Evolutionary conservation across 2,888 invertebrate genomes (phyloP).

Genomic region (Caenorhabditis doughertyi): DNA sequence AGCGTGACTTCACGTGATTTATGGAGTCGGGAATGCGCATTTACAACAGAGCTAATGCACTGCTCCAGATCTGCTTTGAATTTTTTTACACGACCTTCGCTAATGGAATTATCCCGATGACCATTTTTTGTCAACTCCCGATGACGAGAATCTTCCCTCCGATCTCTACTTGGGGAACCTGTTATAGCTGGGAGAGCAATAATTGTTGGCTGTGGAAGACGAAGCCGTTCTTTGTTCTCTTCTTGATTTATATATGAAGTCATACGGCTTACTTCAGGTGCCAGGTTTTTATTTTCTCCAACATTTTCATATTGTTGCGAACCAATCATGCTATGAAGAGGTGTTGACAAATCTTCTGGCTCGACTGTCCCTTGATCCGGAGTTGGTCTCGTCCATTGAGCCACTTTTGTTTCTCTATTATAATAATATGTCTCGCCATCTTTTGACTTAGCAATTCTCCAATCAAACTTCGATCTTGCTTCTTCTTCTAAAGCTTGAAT

Average conservation of each 20-base stretch:
- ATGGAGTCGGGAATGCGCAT: not conserved
- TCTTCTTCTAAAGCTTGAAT: constrained; percentile 18
- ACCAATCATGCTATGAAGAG: not conserved
- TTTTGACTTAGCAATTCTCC: constrained; percentile 91
- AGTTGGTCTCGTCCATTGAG: constrained; percentile 61
- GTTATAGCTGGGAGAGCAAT: not conserved
- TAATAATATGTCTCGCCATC: constrained; percentile 94
- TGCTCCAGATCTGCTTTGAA: constrained; percentile 50
- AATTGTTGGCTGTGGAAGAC: no score
- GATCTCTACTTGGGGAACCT: not conserved
- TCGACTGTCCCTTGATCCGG: constrained; percentile 57
- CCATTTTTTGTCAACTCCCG: constrained; percentile 5
- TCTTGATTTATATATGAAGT: not conserved
- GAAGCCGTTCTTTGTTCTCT: not conserved
- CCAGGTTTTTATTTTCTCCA: not conserved
- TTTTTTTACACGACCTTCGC: constrained; percentile 35
- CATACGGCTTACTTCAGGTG: not conserved
- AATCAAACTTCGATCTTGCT: constrained; percentile 87
- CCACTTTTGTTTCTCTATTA: constrained; percentile 73
- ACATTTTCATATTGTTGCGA: not conserved
- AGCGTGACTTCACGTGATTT: constrained; percentile 9
- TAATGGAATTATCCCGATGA: not conserved
- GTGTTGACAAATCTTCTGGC: not conserved
- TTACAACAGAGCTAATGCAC: constrained; percentile 37
- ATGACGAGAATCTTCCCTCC: constrained; percentile 13